A percentile compares a stretch with the other conserved stretches of the same genome.
phyloP scores from a whole-genome alignment of 2,113 vertebrate species.

The Hemiprocne comata region DNA sequence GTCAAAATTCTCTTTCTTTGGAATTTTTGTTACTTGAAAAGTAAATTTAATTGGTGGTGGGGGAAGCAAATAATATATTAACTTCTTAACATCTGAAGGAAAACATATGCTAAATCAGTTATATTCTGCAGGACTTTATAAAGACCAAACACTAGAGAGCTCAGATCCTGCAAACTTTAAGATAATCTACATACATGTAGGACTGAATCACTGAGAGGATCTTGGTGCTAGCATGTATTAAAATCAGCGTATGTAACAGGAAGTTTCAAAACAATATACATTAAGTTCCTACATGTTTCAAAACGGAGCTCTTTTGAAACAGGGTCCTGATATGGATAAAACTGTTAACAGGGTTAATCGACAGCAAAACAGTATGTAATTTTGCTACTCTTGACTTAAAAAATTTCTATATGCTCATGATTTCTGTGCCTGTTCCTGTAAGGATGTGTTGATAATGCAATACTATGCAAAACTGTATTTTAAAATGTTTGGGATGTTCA shows the following conservation, averaged over 20 bases:
- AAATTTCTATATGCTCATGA: neutral
- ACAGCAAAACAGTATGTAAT: neutral
- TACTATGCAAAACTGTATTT: neutral
- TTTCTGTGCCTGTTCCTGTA: neutral
- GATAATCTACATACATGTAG: neutral
- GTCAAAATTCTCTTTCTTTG: neutral
- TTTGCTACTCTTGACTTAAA: neutral
- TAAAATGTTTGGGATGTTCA: neutral
- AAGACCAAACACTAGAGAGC: neutral
- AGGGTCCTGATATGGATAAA: neutral
- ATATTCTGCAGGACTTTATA: neutral
- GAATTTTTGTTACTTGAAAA: neutral
- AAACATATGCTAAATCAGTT: neutral
- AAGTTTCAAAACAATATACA: neutral
- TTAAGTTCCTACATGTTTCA: neutral
- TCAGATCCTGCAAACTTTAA: neutral
- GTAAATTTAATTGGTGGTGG: neutral
- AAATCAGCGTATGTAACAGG: neutral
- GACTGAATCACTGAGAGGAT: neutral
- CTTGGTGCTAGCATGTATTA: neutral
- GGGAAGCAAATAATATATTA: neutral
- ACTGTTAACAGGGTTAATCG: neutral
- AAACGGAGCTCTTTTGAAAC: neutral
- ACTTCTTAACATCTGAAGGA: neutral
- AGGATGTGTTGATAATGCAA: neutral